Evolutionary conservation across 2,797 vertebrate genomes (phyloP).

Genomic region (Cyprinodon diabolis): DNA sequence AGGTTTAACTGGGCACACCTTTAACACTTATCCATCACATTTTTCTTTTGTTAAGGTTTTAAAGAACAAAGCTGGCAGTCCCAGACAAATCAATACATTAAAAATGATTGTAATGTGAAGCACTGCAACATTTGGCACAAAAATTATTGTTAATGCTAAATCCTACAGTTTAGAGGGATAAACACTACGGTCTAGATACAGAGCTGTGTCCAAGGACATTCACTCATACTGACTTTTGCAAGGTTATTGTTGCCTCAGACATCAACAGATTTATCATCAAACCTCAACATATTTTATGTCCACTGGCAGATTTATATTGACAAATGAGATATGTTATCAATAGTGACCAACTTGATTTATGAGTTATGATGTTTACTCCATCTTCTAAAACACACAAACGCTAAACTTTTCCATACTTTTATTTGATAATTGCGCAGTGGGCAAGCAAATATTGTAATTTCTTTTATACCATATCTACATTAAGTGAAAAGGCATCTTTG

Average conservation of each 20-base stretch:
- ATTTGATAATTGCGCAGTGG: conserved; percentile 35
- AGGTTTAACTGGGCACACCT: conserved; percentile 9
- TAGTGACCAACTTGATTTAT: conserved; percentile 71
- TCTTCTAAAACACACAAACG: background rate
- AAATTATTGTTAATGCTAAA: conserved; percentile 4
- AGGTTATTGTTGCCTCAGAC: conserved; percentile 65
- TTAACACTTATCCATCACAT: conserved; percentile 7
- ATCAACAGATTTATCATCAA: conserved; percentile 62
- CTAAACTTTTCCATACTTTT: conserved; percentile 39
- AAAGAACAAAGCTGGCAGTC: background rate
- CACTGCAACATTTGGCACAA: conserved; percentile 1
- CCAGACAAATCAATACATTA: conserved; percentile 15
- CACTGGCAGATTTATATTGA: conserved; percentile 63
- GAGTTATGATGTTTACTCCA: conserved; percentile 50
- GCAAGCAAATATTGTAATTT: conserved; percentile 4
- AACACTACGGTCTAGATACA: conserved; percentile 10
- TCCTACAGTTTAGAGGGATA: conserved; percentile 5
- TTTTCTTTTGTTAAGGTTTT: background rate
- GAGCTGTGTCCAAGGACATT: conserved; percentile 39
- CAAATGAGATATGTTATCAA: conserved; percentile 64
- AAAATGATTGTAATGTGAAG: background rate
- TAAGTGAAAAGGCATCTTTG: conserved; percentile 46
- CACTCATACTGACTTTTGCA: conserved; percentile 47
- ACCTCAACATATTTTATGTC: conserved; percentile 55
- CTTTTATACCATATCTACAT: conserved; percentile 13